phyloP scores from a whole-genome alignment of 2,888 invertebrate species.

The Melieria omissa region DNA sequence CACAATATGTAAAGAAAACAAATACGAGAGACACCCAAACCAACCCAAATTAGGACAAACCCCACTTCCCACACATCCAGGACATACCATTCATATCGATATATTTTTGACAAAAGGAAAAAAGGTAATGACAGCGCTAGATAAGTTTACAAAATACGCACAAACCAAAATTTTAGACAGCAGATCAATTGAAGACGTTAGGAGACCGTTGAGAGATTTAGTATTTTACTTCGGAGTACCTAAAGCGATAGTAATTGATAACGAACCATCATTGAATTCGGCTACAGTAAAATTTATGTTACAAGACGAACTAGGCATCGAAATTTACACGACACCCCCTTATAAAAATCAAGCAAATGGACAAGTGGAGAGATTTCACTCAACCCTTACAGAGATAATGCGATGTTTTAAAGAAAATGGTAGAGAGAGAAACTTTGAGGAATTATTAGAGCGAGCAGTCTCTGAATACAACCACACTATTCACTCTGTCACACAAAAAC shows the following conservation, averaged over 20 bases:
- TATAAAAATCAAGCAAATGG: no score
- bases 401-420: constrained; percentile 9
- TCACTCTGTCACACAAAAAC: constrained; percentile 13
- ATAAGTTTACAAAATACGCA: constrained; percentile 42
- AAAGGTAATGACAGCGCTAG: constrained; percentile 34
- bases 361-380: constrained; percentile 23
- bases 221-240: constrained; percentile 40
- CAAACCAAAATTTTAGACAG: constrained; percentile 26
- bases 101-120: constrained; percentile 36
- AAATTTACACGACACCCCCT: no score
- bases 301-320: constrained; percentile 17
- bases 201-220: constrained; percentile 35
- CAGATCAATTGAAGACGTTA: constrained; percentile 36
- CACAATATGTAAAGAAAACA: no score
- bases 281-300: constrained; percentile 13
- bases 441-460: constrained; percentile 13
- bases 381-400: constrained; percentile 24
- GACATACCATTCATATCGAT: constrained; percentile 42
- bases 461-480: constrained; percentile 26
- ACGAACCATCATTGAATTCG: constrained; percentile 25
- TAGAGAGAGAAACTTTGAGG: neutral
- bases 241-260: constrained; percentile 19
- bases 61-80: constrained; percentile 39
- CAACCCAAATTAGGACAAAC: no score
- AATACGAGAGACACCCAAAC: no score